phyloP scores from a whole-genome alignment of 2,113 vertebrate genomes.

The Corynorhinus townsendii region DNA sequence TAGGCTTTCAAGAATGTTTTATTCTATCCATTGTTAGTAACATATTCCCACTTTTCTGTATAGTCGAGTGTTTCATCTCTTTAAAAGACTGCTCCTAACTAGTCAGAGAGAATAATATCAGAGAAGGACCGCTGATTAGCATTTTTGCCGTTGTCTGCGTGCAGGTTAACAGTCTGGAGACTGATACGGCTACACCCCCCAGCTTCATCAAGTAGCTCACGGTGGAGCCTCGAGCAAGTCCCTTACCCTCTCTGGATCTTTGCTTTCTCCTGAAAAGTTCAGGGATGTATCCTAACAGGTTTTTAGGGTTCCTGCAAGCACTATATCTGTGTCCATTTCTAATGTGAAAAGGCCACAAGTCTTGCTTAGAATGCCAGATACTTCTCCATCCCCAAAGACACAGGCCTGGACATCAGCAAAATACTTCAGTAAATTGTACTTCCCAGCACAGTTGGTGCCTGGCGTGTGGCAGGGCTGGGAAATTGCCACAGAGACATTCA shows the following conservation, averaged over 20 bases:
- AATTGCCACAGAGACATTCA: slow-evolving; percentile 16
- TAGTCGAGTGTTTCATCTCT: not conserved
- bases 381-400: slow-evolving; percentile 17
- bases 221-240: not conserved
- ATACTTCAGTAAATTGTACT: not conserved
- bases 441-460: not conserved
- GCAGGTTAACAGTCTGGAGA: not conserved
- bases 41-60: not conserved
- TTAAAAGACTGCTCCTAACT: not conserved
- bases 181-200: not conserved
- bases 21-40: not conserved
- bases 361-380: not conserved
- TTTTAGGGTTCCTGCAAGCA: not conserved
- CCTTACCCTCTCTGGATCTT: not conserved
- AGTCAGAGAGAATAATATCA: not conserved
- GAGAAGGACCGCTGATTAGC: not conserved
- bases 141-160: not conserved
- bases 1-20: not conserved
- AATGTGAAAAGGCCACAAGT: not conserved
- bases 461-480: not conserved
- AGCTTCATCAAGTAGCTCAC: not conserved
- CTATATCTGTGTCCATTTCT: not conserved
- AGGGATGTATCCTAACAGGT: not conserved
- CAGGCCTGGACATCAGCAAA: not conserved
- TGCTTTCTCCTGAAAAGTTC: not conserved